phyloP scores from a whole-genome alignment of 2,113 vertebrate genomes.

The Taurulus bubalis region DNA sequence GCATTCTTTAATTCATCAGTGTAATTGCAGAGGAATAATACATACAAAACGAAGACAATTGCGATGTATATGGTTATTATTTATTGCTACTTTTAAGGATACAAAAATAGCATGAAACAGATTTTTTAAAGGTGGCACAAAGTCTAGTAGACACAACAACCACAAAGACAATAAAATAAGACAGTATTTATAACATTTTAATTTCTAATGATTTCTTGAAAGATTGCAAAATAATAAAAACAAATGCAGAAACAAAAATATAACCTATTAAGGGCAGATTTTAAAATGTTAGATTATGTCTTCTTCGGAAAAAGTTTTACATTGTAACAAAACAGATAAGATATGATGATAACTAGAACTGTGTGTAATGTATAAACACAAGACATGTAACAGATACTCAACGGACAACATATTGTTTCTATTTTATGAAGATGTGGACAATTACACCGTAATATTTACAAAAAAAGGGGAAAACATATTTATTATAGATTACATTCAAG shows the following conservation, averaged over 20 bases:
- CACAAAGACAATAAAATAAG: slow-evolving; percentile 56
- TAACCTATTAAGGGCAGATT: slow-evolving; percentile 23
- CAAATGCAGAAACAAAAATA: slow-evolving; percentile 51
- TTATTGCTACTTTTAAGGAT: slow-evolving; percentile 78
- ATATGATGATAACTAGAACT: slow-evolving; percentile 51
- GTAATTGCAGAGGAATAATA: not conserved
- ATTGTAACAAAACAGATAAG: slow-evolving; percentile 63
- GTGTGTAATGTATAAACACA: slow-evolving; percentile 77
- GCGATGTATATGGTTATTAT: slow-evolving; percentile 60
- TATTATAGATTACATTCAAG: slow-evolving; percentile 87
- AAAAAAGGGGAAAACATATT: slow-evolving; percentile 69
- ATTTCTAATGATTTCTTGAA: slow-evolving; percentile 23
- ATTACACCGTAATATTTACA: slow-evolving; percentile 86
- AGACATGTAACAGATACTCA: slow-evolving; percentile 76
- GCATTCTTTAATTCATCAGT: not conserved
- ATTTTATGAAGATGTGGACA: slow-evolving; percentile 71
- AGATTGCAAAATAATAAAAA: slow-evolving; percentile 48
- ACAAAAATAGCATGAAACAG: slow-evolving; percentile 75
- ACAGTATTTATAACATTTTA: slow-evolving; percentile 50
- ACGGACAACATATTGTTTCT: slow-evolving; percentile 83
- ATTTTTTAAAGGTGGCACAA: slow-evolving; percentile 45
- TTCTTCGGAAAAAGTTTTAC: slow-evolving; percentile 54
- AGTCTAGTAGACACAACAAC: slow-evolving; percentile 31
- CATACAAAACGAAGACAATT: slow-evolving; percentile 11
- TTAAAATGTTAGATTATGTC: slow-evolving; percentile 5